A percentile compares a stretch with the other conserved stretches of the same genome.
Evolutionary conservation across 2,888 invertebrate species (phyloP).

Genomic region (Automeris io): DNA sequence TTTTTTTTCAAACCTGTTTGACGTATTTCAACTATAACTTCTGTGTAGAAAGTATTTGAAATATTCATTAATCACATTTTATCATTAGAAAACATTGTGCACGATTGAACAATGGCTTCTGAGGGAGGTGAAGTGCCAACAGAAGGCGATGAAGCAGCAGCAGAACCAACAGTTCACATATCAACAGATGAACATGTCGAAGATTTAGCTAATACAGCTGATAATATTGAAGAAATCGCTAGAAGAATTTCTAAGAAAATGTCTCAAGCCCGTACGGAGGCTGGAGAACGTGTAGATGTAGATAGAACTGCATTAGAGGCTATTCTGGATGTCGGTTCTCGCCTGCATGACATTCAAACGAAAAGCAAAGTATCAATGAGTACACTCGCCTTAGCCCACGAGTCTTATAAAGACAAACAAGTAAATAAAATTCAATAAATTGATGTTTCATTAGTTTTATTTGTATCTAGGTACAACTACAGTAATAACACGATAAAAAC

Average conservation of each 20-base stretch:
- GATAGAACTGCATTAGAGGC: slow-evolving; percentile 60
- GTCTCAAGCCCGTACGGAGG: too few species aligned
- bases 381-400: slow-evolving; percentile 54
- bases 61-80: background rate
- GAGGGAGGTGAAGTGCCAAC: slow-evolving; percentile 28
- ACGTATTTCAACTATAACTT: background rate
- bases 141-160: slow-evolving; percentile 16
- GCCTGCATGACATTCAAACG: slow-evolving; percentile 52
- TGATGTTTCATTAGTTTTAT: slow-evolving; percentile 33
- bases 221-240: slow-evolving; percentile 30
- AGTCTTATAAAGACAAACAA: slow-evolving; percentile 71
- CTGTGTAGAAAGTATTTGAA: background rate
- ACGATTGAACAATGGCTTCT: slow-evolving; percentile 26
- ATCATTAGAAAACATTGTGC: background rate
- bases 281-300: slow-evolving; percentile 36
- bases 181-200: slow-evolving; percentile 21
- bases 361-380: slow-evolving; percentile 63
- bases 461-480: slow-evolving; percentile 13
- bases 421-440: slow-evolving; percentile 47
- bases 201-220: slow-evolving; percentile 31
- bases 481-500: too few species aligned
- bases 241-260: slow-evolving; percentile 28
- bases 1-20: background rate
- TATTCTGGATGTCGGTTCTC: slow-evolving; percentile 57
- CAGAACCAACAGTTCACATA: slow-evolving; percentile 14